Evolutionary conservation across 2,888 invertebrate genomes (phyloP), one percentile per base, ranked within the genome.

Genomic region (Lucinisca nassula): DNA sequence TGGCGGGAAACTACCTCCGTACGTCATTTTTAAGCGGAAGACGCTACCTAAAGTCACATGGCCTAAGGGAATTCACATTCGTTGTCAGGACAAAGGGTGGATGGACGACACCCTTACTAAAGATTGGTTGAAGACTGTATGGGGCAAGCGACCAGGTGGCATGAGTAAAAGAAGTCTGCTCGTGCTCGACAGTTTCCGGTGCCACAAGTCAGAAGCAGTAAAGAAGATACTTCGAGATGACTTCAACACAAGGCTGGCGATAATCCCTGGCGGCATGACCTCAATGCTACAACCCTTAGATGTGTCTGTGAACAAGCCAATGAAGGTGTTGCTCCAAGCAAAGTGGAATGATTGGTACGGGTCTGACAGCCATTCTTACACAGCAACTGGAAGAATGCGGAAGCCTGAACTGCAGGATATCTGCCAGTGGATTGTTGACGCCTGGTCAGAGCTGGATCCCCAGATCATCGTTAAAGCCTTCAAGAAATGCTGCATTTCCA

Each of bases 111-210:
- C 3, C 0, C 73, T 87, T 8, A 61, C 37, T 1, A 6, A 24
- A 1, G 87, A 84, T 75, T 87, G 84, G 87, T 27, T 87, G 0
- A 55, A 80, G 40, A 55, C 58, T 14, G 83, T 87, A 6, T 87
- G 80, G 83, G 76, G 30, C 24, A 55, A 51, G 17, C 70, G 76
- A n/a, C 87, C 83, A 32, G 87, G 80, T n/a, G 77, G 27, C 0
- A 17, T 55, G 0, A 35, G 51, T 0, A 40, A 61, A 14, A 75
- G 45, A 27, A 45, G 70, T 37, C 73, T 83, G 8, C 78, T 83
- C 4, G 87, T 87, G 4, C 73, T 87, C 0, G 80, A 87, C 32
- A 83, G 80, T 0, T 87, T 83, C 55, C 2, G 79, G 30, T 76
- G 81, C 35, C n/a, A n/a, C n/a, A n/a, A n/a, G n/a, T n/a, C n/a